Evolutionary conservation across 2,888 invertebrate genomes (phyloP), one percentile per base, ranked within the genome.

Genomic region (Lobophora halterata): DNA sequence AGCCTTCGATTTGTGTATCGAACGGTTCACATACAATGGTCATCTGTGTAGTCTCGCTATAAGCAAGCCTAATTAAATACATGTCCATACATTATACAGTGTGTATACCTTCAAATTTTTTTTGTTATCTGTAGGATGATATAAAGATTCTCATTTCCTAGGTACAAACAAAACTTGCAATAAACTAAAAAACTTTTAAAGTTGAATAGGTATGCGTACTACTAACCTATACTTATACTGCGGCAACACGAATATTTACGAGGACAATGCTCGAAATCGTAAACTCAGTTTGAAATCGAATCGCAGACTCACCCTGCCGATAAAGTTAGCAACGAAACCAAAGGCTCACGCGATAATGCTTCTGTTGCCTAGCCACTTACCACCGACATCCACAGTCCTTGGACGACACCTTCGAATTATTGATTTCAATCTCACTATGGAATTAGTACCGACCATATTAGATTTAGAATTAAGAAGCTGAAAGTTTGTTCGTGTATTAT

Each of bases 281-380:
- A 65, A 69, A 67, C 60, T 65, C 55, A 58, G 57, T 67, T 58
- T 41, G 52, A 49, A 68, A 72, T 76, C 73, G 72, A 73, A 72
- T 55, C 42, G 14, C 21, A 30, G 34, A 17, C 28, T 28, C 35
- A 28, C 60, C 56, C 48, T 54, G 55, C 57, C 65, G 55, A 59
- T 64, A 59, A 66, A 61, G 61, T 56, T 61, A 64, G 65, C 60
- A 58, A 54, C 51, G 49, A 42, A 50, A 36, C 27, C 43, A 36
- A 52, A 47, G 52, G 53, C 58, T 61, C 70, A 71, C 72, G 70
- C 72, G 61, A 69, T 61, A 59, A 20, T 43, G 35, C 39, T n/a
- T n/a, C n/a, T 44, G 52, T 54, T 44, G 53, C 56, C 44, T 55
- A 43, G 55, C 29, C 27, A 33, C 41, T 52, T 41, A 40, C 35